Percentiles rank a stretch among this genome's conserved stretches.
Conservation (phyloP, 2,113 vertebrate species). For the Pelecanus crispus region DNA sequence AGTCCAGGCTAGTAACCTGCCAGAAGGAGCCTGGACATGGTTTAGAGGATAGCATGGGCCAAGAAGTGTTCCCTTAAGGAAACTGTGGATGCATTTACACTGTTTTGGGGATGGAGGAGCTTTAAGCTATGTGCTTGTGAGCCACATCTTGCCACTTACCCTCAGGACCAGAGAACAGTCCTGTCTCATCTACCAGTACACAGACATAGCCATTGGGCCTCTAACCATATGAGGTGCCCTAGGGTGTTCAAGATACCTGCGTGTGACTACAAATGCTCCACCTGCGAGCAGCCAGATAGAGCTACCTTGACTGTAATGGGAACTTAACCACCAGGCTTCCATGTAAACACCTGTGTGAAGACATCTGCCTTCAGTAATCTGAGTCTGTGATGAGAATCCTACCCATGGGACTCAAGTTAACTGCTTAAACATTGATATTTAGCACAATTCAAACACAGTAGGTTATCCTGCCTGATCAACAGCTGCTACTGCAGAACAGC, state of each 20-base stretch:
- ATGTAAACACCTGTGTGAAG: background rate
- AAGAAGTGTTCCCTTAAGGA: background rate
- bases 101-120: background rate
- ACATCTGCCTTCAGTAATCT: background rate
- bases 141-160: background rate
- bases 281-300: background rate
- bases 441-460: background rate
- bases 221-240: background rate
- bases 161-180: background rate
- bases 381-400: background rate
- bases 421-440: background rate
- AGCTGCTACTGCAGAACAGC: background rate
- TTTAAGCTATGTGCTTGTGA: background rate
- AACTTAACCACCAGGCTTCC: background rate
- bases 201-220: background rate
- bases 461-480: background rate
- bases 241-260: background rate
- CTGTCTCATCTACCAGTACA: background rate
- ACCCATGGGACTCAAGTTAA: background rate
- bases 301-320: background rate
- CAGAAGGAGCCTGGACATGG: background rate
- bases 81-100: background rate
- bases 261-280: background rate
- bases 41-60: background rate
- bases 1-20: background rate